Base-by-base conservation (phyloP, 2,797 vertebrate species). In the Danio albolineatus region DNA sequence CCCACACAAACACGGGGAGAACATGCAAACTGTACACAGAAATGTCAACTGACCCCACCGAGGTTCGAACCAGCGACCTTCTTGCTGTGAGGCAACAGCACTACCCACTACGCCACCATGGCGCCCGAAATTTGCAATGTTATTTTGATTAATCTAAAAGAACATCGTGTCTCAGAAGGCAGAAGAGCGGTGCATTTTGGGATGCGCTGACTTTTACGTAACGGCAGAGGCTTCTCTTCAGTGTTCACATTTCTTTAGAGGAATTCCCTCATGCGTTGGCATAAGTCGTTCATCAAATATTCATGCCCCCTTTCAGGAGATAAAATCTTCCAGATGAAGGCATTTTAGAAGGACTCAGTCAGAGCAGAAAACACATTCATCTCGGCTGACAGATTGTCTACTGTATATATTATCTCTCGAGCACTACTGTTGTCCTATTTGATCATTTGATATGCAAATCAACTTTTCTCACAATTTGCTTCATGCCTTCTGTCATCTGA, bases 201-300 rank as follows among this genome's bases (percentile, higher is more conserved):
- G 10, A 51, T 66, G 61, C 59, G 70, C 7, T 36, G 10, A 17
- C 38, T 67, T 75, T 51, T 28, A 28, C 3, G 28, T 28, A 28
- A 51, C 46, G 1, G 12, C 12, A 39, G 28, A 62, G 19, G 21
- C 75, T 67, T 62, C 21, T 7, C 43, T 10, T 59, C 75, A 19
- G 21, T 0, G 5, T 48, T 77, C 41, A 48, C 28, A 7, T 36
- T 67, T 61, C 72, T 61, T 21, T 9, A 59, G 43, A 46, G 83
- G 84, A 84, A 85, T 74, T 76, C 85, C 85, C 84, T 88, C 80
- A 75, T 76, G 75, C 82, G 65, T 28, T 62, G 69, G 83, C 80
- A 82, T 70, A 85, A 88, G 77, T 73, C 79, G 79, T 44, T 64
- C 82, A 85, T 90, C 85, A 88, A 89, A 89, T 86, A 89, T 85